Evolutionary conservation across 2,888 invertebrate genomes (phyloP), one percentile per base, ranked within the genome.

Genomic region (Lycophotia porphyrea): DNA sequence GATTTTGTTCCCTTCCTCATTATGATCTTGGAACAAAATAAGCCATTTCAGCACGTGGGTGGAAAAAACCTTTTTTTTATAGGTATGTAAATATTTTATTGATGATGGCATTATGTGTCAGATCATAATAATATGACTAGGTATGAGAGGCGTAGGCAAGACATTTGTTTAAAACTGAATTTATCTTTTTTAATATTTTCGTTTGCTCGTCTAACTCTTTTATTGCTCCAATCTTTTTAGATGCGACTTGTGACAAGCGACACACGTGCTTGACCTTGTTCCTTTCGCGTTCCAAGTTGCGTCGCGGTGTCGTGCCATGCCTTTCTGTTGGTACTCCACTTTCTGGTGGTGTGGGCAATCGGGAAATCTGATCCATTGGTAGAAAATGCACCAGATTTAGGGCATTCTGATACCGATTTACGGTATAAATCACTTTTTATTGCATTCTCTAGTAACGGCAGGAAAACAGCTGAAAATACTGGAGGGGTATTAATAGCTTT

Each of bases 1-100:
- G 90, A 91, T 91, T 92, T 91, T 90, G 89, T 90, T 88, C 83
- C 81, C 86, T 86, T 88, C 88, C 89, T 92, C 91, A 91, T 91
- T 91, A 92, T 81, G 86, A 85, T 79, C 71, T 76, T 65, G 86
- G 86, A 84, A 89, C 86, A 89, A 90, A 91, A 91, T 92, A 91
- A 90, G 90, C 88, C 90, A 91, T 92, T 91, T 91, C 85, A 88
- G n/a, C 86, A 90, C 84, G 81, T 82, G 82, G 86, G 42, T 65
- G 72, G 49, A 79, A 79, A 36, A 68, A 80, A 36, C n/a, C 27
- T 61, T 52, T 74, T 84, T 61, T 68, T 60, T 66, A 31, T 65
- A 44, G 34, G 36, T 44, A 63, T 66, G 60, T 71, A 71, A 63
- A 71, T 70, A 42, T 69, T 69, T 69, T 71, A 36, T 71, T 44